Evolutionary conservation across 2,113 vertebrate species (phyloP).

Genomic region (Xenus cinereus): DNA sequence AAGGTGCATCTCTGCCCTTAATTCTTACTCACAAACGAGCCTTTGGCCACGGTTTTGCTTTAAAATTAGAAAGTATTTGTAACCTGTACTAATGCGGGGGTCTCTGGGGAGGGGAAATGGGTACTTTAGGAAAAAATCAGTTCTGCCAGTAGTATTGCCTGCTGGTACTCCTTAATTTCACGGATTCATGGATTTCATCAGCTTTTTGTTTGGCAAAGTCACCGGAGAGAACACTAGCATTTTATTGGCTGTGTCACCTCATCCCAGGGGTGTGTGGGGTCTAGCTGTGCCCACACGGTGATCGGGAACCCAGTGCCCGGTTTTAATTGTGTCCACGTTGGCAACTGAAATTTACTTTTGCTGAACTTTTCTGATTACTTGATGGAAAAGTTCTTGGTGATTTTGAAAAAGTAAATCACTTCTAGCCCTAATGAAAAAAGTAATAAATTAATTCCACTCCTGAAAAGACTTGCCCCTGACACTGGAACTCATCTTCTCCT

Average conservation of each 20-base stretch:
- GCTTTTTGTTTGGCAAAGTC: neutral
- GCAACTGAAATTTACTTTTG: neutral
- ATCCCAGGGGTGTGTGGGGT: neutral
- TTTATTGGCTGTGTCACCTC: neutral
- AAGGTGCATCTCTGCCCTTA: neutral
- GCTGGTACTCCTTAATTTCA: neutral
- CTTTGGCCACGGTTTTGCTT: fast-evolving
- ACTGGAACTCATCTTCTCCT: neutral
- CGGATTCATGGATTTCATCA: neutral
- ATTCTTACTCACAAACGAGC: fast-evolving
- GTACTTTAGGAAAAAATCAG: neutral
- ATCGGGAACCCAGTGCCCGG: neutral
- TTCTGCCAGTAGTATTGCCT: neutral
- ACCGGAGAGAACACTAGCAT: neutral
- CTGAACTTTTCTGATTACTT: neutral
- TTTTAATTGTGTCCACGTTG: neutral
- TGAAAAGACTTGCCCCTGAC: neutral
- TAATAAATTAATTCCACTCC: fast-evolving
- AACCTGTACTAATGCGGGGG: neutral
- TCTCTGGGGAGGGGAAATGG: neutral
- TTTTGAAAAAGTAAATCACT: neutral
- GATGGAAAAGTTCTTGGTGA: neutral
- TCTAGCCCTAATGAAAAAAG: neutral
- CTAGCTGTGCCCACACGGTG: fast-evolving
- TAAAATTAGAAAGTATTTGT: neutral